Base-by-base conservation (phyloP, 1,140 invertebrate species). In the Trinorchestia longiramus region DNA sequence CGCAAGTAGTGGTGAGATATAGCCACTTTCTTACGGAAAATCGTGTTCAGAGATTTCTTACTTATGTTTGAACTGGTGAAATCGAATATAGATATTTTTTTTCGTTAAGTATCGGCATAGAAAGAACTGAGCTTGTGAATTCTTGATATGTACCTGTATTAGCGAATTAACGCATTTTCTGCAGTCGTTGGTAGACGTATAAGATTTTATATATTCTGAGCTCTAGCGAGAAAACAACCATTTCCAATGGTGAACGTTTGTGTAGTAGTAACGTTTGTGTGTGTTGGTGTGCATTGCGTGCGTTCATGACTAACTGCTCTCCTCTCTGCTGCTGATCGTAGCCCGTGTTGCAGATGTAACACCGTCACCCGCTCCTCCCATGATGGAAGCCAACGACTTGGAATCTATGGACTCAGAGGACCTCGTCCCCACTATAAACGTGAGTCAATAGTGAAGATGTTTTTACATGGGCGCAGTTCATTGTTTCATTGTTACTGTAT, bases 331-430 rank as follows among this genome's bases (percentile, higher is more conserved):
- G 43, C 92, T 94, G 0, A 94, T 47, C 44, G 92, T 94, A 94
- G 92, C 92, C 44, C 92, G 95, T 96, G 53, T 96, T 96, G 28
- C 95, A 96, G 95, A 91, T 91, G 47, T 96, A n/a, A 57, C 45
- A 41, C 87, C 43, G n/a, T 90, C 95, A 44, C 87, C 62, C 43
- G 95, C 87, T 91, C 87, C 87, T 96, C 95, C 95, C n/a, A 96
- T 96, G 95, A 96, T 96, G 47, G 87, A 88, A 44, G 95, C 87
- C 87, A 95, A 96, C 88, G 96, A 96, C 96, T 91, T 96, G 40
- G 96, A 96, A 95, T 96, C 96, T 3, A 96, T 96, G 96, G 96
- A 96, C 92, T 96, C 96, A 42, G 96, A 96, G 92, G 96, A 96
- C 95, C 95, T 96, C 43, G 96, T 96, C 42, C 96, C 96, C 62